Evolutionary conservation across 64 coral and sea anemone species (phyloP), one percentile per base, ranked within the genome.

Genomic region (Stylophora pistillata): DNA sequence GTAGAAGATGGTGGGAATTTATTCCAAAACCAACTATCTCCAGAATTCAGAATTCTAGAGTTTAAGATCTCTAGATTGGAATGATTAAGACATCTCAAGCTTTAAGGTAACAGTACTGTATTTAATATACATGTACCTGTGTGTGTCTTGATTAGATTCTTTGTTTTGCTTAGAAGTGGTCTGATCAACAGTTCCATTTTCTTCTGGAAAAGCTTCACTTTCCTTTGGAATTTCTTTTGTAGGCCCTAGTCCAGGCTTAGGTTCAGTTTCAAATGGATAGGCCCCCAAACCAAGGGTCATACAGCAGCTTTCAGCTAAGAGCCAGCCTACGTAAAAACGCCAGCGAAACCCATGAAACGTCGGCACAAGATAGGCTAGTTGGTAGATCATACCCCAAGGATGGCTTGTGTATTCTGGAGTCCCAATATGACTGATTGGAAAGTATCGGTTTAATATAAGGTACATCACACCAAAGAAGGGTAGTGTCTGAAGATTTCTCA

Each of bases 321-420:
- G n/a, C 97, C 97, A 99, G 2, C 97, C 97, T 74, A 99, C 71
- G 79, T 99, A 99, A 75, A 99, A 99, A 33, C 97, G 87, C 90
- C 90, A 99, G 20, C 93, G 82, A 85, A 99, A 99, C 71, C 93
- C 94, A 73, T 85, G 87, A 77, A 99, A 99, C 56, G 94, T 75
- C 55, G 97, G 97, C 54, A 95, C 82, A 70, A 99, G 93, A 58
- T 99, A 99, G 5, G 71, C 90, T 58, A 99, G 69, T 21, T 95
- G 90, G 73, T 93, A 95, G 6, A 75, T 5, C 15, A 95, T 30
- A 13, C 97, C 97, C 97, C 91, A 93, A 6, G 87, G 86, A 83
- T 99, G 97, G 13, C 91, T 89, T 17, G 88, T 56, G 72, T 93
- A 95, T n/a, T 60, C 93, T 16, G 86, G 55, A 74, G 75, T 88